These are phyloP conservation scores for Sphaerodactylus townsendi DNA, from an alignment of 2,113 vertebrate genomes.

Conservation along the genomic window DNA sequence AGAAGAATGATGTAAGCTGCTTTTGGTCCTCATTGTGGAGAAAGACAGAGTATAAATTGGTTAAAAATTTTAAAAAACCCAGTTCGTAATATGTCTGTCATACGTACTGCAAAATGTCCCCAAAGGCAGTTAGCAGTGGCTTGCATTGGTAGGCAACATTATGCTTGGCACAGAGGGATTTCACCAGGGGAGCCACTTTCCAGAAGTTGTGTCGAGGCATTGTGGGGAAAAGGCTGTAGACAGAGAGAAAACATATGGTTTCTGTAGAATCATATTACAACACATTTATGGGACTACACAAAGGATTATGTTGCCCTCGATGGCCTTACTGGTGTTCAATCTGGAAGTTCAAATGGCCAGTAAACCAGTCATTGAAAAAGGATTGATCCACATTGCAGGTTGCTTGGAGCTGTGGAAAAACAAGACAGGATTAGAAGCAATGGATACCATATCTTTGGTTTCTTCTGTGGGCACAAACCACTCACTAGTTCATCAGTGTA, in stretches of 20 bases:
- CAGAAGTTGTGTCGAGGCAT: slow-evolving; percentile 94
- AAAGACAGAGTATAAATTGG: no score
- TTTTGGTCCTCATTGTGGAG: no score
- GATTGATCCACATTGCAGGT: slow-evolving; percentile 80
- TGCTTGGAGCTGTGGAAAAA: slow-evolving; percentile 70
- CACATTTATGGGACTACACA: background rate
- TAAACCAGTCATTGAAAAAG: slow-evolving; percentile 83
- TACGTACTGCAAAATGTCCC: slow-evolving; percentile 84
- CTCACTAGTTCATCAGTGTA: no score
- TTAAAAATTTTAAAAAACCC: no score
- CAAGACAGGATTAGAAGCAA: background rate
- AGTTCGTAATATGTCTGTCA: background rate
- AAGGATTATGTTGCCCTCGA: background rate
- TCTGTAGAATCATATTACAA: background rate
- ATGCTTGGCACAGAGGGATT: slow-evolving; percentile 83
- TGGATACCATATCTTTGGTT: background rate
- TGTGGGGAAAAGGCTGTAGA: slow-evolving; percentile 82
- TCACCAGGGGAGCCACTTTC: slow-evolving; percentile 81
- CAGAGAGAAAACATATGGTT: background rate
- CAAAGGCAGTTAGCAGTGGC: slow-evolving; percentile 76
- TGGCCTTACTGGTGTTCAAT: slow-evolving; percentile 78
- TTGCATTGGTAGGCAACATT: slow-evolving; percentile 85
- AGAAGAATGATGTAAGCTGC: no score
- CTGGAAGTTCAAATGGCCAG: slow-evolving; percentile 83
- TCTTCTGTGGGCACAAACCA: background rate